These are phyloP conservation scores for Ormyrus nitidulus DNA, from an alignment of 2,888 invertebrate genomes.

Conservation along the genomic window DNA sequence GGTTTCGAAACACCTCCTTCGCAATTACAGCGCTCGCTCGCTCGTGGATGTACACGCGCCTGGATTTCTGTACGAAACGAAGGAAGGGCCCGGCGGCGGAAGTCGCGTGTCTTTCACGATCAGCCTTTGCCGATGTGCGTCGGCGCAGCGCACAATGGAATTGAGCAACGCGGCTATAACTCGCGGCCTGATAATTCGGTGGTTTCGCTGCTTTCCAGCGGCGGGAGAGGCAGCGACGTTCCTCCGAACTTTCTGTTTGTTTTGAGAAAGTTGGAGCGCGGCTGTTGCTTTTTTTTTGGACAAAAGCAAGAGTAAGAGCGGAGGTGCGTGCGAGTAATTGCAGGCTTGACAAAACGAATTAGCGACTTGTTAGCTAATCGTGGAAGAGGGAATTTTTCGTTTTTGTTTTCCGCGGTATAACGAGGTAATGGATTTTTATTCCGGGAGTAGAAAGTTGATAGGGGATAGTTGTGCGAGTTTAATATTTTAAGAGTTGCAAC, in stretches of 20 bases:
- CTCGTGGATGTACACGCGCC: not conserved
- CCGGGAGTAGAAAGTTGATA: too few relatives aligned
- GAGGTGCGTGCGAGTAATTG: too few relatives aligned
- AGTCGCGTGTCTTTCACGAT: constrained; percentile 19
- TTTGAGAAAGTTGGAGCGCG: constrained; percentile 18
- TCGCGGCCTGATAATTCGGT: constrained; percentile 8
- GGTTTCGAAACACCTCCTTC: not conserved
- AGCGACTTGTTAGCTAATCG: too few relatives aligned
- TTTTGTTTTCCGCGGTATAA: too few relatives aligned
- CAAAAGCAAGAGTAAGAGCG: too few relatives aligned
- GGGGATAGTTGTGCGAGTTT: too few relatives aligned
- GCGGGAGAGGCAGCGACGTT: not conserved
- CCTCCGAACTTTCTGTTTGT: constrained; percentile 24
- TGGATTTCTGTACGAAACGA: too few relatives aligned
- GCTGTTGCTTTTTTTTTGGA: not conserved
- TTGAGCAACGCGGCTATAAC: constrained; percentile 19
- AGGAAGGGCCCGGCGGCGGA: not conserved
- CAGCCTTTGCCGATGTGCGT: not conserved
- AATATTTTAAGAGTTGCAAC: too few relatives aligned
- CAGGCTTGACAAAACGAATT: too few relatives aligned
- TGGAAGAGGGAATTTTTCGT: too few relatives aligned
- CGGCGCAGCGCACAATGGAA: constrained; percentile 13
- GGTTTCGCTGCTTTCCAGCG: not conserved
- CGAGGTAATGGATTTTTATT: too few relatives aligned
- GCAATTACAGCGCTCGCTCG: not conserved